Evolutionary conservation across 23 tunicate genomes (phyloP).

Genomic region (Trididemnum clinides): DNA sequence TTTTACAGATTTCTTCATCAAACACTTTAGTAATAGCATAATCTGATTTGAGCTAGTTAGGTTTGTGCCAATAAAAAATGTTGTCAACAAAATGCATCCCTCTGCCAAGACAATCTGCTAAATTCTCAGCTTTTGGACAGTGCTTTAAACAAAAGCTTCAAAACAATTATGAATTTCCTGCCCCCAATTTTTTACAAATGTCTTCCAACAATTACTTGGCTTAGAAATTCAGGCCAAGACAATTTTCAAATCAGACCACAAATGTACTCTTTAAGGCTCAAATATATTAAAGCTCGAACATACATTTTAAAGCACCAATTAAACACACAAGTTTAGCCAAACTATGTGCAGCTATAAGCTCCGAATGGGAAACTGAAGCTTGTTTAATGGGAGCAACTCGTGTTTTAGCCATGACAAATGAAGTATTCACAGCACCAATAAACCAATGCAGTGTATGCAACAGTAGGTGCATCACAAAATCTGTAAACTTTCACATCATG

Average conservation of each 20-base stretch:
- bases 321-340: too few species aligned
- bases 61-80: too few species aligned
- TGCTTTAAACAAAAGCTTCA: neutral
- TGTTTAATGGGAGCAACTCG: neutral
- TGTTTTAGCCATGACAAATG: neutral
- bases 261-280: neutral
- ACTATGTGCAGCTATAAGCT: neutral
- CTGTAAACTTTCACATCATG: neutral
- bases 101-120: neutral
- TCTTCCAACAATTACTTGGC: neutral
- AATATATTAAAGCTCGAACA: too few species aligned
- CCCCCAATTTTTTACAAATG: neutral
- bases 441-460: neutral
- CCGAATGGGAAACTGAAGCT: neutral
- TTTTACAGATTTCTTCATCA: too few species aligned
- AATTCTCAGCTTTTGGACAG: neutral
- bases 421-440: neutral
- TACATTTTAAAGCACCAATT: too few species aligned
- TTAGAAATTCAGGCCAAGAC: neutral
- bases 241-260: neutral
- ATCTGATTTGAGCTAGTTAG: too few species aligned
- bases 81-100: neutral
- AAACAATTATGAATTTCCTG: neutral
- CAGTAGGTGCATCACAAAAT: neutral
- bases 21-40: too few species aligned